Conservation (phyloP, 2,113 vertebrate species). For the Microtus oregoni region DNA sequence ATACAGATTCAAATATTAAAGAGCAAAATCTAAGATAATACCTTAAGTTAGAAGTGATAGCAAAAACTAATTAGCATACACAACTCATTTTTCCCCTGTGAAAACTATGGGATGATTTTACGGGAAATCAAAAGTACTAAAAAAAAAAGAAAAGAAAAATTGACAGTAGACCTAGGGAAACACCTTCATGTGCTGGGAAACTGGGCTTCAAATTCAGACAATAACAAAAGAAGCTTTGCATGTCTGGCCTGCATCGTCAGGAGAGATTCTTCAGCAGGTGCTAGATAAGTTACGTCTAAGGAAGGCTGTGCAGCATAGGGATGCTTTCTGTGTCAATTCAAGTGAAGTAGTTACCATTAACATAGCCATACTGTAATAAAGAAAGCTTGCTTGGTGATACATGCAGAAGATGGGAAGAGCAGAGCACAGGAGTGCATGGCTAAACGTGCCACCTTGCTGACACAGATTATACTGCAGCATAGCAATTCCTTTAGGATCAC, state of each 20-base stretch:
- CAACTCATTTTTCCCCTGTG: not conserved
- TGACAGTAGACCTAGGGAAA: not conserved
- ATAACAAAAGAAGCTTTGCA: not conserved
- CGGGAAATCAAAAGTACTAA: not conserved
- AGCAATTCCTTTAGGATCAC: slow-evolving; percentile 69
- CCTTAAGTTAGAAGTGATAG: slow-evolving; percentile 45
- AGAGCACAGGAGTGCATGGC: slow-evolving; percentile 66
- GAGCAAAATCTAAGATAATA: not conserved
- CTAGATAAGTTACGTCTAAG: not conserved
- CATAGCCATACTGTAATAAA: slow-evolving; percentile 58
- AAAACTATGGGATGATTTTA: not conserved
- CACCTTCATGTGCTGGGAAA: not conserved
- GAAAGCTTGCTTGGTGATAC: slow-evolving; percentile 58
- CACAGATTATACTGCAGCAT: slow-evolving; percentile 57
- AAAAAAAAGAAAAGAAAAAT: slow-evolving; percentile 19
- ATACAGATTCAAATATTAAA: slow-evolving; percentile 22
- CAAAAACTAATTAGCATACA: not conserved
- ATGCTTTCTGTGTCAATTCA: slow-evolving; percentile 49
- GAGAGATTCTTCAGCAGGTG: not conserved
- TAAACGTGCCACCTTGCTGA: slow-evolving; percentile 61
- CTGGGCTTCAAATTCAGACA: not conserved
- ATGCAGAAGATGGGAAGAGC: slow-evolving; percentile 34
- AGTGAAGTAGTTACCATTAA: slow-evolving; percentile 46
- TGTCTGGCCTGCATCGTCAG: not conserved
- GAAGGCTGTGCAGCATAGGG: not conserved